Evolutionary conservation across 1,140 invertebrate species (phyloP), one percentile per base, ranked within the genome.

Genomic region (Ericerus pela): DNA sequence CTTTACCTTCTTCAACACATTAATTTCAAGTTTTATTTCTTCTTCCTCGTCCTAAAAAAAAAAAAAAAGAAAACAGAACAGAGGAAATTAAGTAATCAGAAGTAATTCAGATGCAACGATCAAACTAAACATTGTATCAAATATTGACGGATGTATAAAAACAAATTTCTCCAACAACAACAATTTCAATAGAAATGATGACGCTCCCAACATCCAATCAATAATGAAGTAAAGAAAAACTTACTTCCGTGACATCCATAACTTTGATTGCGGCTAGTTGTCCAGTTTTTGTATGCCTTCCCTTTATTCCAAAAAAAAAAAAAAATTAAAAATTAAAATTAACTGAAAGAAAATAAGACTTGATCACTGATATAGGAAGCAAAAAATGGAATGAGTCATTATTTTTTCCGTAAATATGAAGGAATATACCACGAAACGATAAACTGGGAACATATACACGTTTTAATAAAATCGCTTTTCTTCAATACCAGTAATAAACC

Each of bases 11-110:
- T 96, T 97, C 54, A 99, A 77, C 63, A 99, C 96, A 79, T 99
- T 99, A 60, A 99, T 99, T 76, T 99, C 96, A 62, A 99, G 76
- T 73, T 99, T 99, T 58, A 99, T 99, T 79, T 99, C 96, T 75
- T 99, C 96, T 69, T 99, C 96, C 73, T 99, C 96, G 72, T 99
- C 96, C 80, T 84, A 64, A 62, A 71, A 72, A 61, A 62, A 68
- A 56, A 63, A 60, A 56, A 53, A 55, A 14, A 59, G n/a, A n/a
- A n/a, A n/a, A n/a, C n/a, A n/a, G n/a, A n/a, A n/a, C n/a, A n/a
- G n/a, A n/a, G n/a, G n/a, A n/a, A n/a, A n/a, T n/a, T n/a, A n/a
- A n/a, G n/a, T n/a, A n/a, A n/a, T n/a, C n/a, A n/a, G n/a, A n/a
- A n/a, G n/a, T 29, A 33, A 54, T 31, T 31, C 16, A 18, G 11